phyloP scores from a whole-genome alignment of 2,113 vertebrate genomes.

The Pseudorectes ferrugineus region DNA sequence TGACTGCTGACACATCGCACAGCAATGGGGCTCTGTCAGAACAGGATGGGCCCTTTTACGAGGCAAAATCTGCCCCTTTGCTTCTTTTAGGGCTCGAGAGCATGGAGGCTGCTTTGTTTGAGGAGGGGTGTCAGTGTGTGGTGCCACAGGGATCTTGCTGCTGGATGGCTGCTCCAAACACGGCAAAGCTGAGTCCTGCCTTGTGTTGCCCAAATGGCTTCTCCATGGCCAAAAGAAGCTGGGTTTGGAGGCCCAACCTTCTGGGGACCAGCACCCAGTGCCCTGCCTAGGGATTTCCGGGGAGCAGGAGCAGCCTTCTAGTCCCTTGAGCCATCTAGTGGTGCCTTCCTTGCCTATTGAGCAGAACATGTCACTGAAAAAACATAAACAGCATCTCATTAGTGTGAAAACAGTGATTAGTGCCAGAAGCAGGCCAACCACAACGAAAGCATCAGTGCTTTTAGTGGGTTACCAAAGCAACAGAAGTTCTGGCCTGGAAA shows the following conservation, averaged over 20 bases:
- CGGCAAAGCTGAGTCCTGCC: background rate
- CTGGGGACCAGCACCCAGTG: rapidly evolving
- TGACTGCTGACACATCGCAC: background rate
- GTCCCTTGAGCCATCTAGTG: constrained; percentile 35
- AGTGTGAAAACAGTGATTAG: background rate
- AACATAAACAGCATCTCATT: background rate
- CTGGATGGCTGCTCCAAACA: background rate
- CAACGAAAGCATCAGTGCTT: background rate
- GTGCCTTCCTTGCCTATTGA: background rate
- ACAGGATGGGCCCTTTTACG: rapidly evolving
- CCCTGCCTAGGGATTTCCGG: background rate
- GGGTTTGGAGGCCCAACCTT: background rate
- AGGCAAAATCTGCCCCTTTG: background rate
- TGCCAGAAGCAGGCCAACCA: background rate
- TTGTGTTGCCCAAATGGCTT: background rate
- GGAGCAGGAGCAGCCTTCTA: background rate
- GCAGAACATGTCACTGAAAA: background rate
- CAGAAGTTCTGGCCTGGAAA: background rate
- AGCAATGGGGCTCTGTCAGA: background rate
- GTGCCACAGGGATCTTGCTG: background rate
- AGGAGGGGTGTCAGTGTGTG: background rate
- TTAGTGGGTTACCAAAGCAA: background rate
- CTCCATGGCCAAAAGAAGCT: background rate
- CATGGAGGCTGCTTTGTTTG: background rate
- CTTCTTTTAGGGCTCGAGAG: rapidly evolving